Base-by-base conservation (phyloP, 92 coral and sea anemone species). In the Umimayanthus chanpuru region DNA sequence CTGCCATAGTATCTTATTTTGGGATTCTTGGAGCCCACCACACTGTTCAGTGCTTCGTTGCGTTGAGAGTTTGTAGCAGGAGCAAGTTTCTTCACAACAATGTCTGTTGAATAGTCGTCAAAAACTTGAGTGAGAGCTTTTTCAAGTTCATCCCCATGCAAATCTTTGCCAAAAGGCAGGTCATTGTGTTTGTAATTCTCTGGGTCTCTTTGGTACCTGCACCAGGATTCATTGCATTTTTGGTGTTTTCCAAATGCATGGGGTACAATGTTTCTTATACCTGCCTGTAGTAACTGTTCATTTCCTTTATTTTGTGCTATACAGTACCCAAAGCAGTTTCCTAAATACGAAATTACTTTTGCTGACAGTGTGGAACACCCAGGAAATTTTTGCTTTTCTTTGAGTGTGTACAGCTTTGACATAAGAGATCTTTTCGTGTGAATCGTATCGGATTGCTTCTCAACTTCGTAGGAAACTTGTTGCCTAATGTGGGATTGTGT, bases 1-100 rank as follows among this genome's bases (percentile, higher is more conserved):
- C 92, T 86, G 29, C 93, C 93, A 85, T 91, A 91, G 84, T 32
- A 90, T 68, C 92, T 66, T 0, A 79, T 85, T 85, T 90, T 90
- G 18, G 92, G 88, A 21, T 85, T 88, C 55, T 91, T 91, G 16
- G 79, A 77, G 16, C 91, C 92, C 50, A 92, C 92, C 11, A 75
- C 47, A 74, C 86, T 89, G 81, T 89, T 91, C 2, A 81, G 67
- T 26, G 82, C 58, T 58, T 90, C 92, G 40, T 90, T 90, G 25
- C 76, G 30, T 50, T 90, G 92, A 2, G 86, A 86, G 55, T 88
- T 91, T 3, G 85, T 61, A 1, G 50, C 67, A 30, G 81, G 89
- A n/a, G 76, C 85, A 29, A 88, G 55, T 26, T 88, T 74, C 11
- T 88, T 50, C 21, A 73, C 28, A 18, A 80, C 87, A 81, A 47